phyloP scores from a whole-genome alignment of 2,113 vertebrate genomes.

The Dunckerocampus dactyliophorus region DNA sequence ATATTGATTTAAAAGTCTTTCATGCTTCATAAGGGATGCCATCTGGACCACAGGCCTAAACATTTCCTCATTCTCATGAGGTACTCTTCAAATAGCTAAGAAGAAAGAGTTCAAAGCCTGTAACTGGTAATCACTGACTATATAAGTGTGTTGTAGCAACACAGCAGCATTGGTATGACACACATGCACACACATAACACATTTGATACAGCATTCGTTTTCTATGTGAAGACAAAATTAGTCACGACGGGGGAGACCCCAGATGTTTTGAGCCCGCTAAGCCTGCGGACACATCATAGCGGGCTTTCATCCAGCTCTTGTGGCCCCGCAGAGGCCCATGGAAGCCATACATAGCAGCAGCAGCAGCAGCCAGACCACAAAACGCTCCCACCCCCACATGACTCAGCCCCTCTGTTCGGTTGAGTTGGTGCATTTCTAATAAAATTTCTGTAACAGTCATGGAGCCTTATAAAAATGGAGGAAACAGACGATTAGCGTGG shows the following conservation, averaged over 20 bases:
- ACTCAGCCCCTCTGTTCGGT: slow-evolving; percentile 24
- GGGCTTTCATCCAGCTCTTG: slow-evolving; percentile 41
- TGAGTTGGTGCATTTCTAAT: slow-evolving; percentile 40
- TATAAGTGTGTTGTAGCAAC: background rate
- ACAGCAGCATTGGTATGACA: background rate
- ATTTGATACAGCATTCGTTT: slow-evolving; percentile 13
- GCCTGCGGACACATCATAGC: slow-evolving; percentile 40
- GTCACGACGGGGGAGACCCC: slow-evolving; percentile 28
- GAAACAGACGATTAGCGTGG: background rate
- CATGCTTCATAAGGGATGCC: background rate
- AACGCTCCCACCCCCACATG: slow-evolving; percentile 11
- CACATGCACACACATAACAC: slow-evolving; percentile 2
- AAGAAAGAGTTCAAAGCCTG: background rate
- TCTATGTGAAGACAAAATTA: slow-evolving; percentile 25
- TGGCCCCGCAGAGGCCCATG: slow-evolving; percentile 37
- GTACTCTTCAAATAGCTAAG: background rate
- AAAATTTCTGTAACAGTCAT: background rate
- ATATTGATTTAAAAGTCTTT: background rate
- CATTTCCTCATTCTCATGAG: background rate
- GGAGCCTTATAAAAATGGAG: background rate
- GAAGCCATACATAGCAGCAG: slow-evolving; percentile 38
- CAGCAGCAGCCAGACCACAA: slow-evolving; percentile 12
- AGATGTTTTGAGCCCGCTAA: slow-evolving; percentile 33
- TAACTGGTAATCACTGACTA: background rate
- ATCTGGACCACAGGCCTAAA: background rate